phyloP scores from a whole-genome alignment of 1,140 invertebrate species.

The Drosophila lacteicornis region DNA sequence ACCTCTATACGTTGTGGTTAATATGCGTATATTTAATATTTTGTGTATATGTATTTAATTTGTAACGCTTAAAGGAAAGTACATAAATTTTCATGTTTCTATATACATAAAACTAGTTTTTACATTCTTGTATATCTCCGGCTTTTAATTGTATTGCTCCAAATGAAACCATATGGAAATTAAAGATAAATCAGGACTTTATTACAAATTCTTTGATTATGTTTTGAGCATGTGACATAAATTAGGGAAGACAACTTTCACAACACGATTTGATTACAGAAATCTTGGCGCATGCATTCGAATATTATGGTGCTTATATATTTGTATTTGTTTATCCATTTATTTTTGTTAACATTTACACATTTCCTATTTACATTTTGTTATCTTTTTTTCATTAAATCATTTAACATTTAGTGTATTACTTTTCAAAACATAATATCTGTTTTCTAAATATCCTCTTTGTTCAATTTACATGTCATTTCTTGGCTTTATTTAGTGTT shows the following conservation, averaged over 20 bases:
- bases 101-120: constrained; percentile 50
- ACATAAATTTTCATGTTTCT: constrained; percentile 18
- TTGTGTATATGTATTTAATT: constrained; percentile 8
- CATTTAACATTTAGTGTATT: constrained; percentile 10
- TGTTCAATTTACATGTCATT: constrained; percentile 33
- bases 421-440: background rate
- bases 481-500: constrained; percentile 12
- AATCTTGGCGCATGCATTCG: constrained; percentile 64
- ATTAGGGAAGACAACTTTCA: constrained; percentile 80
- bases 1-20: constrained; percentile 19
- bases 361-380: constrained; percentile 16
- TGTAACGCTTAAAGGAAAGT: constrained; percentile 26
- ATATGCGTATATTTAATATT: constrained; percentile 12
- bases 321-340: constrained; percentile 3
- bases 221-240: constrained; percentile 46
- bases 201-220: constrained; percentile 11
- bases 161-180: constrained; percentile 34
- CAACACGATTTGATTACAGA: constrained; percentile 77
- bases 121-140: constrained; percentile 18
- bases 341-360: constrained; percentile 53
- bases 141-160: background rate
- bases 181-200: background rate
- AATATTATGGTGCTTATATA: constrained; percentile 19
- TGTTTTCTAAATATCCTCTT: constrained; percentile 27
- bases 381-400: background rate